Percentiles rank a stretch among this genome's conserved stretches.
Conservation (phyloP, 2,113 vertebrate species). For the Etheostoma cragini region DNA sequence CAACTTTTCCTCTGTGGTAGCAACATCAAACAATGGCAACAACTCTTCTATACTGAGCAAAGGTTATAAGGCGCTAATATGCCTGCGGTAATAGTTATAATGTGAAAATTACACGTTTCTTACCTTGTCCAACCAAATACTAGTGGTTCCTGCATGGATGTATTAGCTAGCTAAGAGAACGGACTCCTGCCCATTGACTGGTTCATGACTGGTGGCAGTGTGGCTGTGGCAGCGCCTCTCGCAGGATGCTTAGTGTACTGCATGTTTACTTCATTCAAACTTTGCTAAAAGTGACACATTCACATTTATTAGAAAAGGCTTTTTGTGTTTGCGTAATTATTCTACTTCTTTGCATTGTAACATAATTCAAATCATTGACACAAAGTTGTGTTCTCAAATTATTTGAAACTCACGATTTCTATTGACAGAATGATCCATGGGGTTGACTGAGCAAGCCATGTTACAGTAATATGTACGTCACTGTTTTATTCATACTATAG, state of each 20-base stretch:
- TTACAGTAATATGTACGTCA: background rate
- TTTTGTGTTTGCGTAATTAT: background rate
- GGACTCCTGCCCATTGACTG: constrained; percentile 38
- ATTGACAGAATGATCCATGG: too few species aligned
- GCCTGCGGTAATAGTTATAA: accelerated
- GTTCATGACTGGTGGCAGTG: background rate
- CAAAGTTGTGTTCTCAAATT: background rate
- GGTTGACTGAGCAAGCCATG: background rate
- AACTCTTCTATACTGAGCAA: accelerated
- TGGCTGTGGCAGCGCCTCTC: background rate
- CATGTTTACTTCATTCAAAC: background rate
- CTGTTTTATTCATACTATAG: background rate
- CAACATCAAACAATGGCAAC: background rate
- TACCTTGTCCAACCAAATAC: constrained; percentile 49
- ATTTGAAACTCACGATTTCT: background rate
- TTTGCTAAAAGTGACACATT: background rate
- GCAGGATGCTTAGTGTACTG: background rate
- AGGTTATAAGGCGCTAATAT: too few species aligned
- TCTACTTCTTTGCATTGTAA: background rate
- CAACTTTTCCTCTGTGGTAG: background rate
- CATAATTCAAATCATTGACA: background rate
- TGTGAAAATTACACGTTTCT: background rate
- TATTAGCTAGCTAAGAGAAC: too few species aligned
- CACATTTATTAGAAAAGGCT: background rate
- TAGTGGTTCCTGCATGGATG: constrained; percentile 28